Base-by-base conservation (phyloP, 2,888 invertebrate genomes). In the Anoplius nigerrimus region DNA sequence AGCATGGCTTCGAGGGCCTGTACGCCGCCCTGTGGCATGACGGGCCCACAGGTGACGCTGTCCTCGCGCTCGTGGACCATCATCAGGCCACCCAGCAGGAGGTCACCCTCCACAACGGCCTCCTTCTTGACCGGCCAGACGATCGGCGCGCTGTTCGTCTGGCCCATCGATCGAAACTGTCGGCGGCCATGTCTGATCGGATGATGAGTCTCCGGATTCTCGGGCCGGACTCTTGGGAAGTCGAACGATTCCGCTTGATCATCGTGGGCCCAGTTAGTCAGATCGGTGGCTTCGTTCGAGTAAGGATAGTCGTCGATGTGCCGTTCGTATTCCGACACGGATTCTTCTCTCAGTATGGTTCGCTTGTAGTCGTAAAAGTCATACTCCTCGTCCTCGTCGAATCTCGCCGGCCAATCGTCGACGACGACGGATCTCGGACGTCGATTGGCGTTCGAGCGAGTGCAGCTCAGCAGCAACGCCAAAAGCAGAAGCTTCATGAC, bases 61-160 rank as follows among this genome's bases (percentile, higher is more conserved):
- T 96, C 95, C 78, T 95, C 94, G 21, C 97, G 90, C 68, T 95
- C 95, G 89, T 97, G 97, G 13, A 97, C 95, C 97, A 97, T 97
- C 95, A 97, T 97, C 56, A 97, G 91, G 0, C 96, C 97, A 1
- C 97, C 97, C 21, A 97, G 90, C 27, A 95, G 92, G 71, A 98
- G 90, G 84, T 97, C 95, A 0, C 98, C 98, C 86, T 96, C 95
- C 55, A 97, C 93, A 5, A 95, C 93, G 0, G 97, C 95, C 81
- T 96, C 95, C 83, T 94, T 92, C 83, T 96, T 97, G 2, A 95
- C 93, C 0, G 97, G 96, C 96, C 96, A 96, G 46, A 81, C 86
- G 34, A 88, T 82, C 34, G 87, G 87, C 3, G 75, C 66, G 63
- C 78, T n/a, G 65, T 74, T 51, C 82, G 72, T 42, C 76, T 71